Evolutionary conservation across 2,888 invertebrate species (phyloP), one percentile per base, ranked within the genome.

Genomic region (Dromius quadrimaculatus): DNA sequence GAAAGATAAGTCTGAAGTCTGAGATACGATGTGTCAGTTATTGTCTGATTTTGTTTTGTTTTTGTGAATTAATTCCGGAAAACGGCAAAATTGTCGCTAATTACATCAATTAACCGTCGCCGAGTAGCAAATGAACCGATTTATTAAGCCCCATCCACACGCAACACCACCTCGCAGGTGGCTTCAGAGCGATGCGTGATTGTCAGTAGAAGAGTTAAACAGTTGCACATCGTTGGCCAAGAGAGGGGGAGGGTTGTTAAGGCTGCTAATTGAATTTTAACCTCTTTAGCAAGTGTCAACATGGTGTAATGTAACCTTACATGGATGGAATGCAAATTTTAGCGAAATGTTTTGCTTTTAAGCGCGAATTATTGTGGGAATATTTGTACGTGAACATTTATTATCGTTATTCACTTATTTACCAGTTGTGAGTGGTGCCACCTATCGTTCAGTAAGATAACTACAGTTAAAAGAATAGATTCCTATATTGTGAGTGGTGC

Each of bases 41-140:
- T 54, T 54, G 28, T 28, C 28, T 28, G n/a, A n/a, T 36, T n/a
- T 8, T 54, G 50, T 15, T 54, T 54, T 28, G 8, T 28, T 28
- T 28, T 6, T 5, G 28, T 54, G 50, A 28, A 28, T 54, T 54
- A n/a, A n/a, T n/a, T 54, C 50, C 23, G 8, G 28, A 8, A 17
- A 28, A 28, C 22, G 59, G 23, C 57, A 11, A 13, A 23, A 23
- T 61, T 61, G 38, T 61, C 41, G 61, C 61, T 61, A 61, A 61
- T 61, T 61, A 61, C 61, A 61, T 61, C 61, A 61, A 61, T 61
- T 61, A 61, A 61, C 38, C 36, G 38, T 22, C 38, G 36, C 11
- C 23, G 50, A 41, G 19, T n/a, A 41, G 41, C 61, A 61, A 61
- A 61, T 61, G 61, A 61, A 38, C 38, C 61, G 61, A 61, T 61